Conservation (phyloP, 2,797 vertebrate species). For the Gallirallus australis region DNA sequence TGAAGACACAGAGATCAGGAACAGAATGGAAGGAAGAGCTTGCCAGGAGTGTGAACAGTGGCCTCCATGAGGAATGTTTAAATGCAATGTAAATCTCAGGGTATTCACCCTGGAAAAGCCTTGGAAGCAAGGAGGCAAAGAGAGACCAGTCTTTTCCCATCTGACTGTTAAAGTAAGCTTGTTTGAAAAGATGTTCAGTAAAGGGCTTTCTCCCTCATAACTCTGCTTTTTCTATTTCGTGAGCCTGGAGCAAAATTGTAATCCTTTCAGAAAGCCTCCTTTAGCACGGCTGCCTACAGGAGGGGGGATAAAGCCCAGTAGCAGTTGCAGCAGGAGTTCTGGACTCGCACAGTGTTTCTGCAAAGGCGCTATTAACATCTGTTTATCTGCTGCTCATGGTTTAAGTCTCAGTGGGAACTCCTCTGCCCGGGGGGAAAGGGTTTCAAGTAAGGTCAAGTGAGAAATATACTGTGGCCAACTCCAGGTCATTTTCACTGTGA, state of each 20-base stretch:
- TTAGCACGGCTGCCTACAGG: background rate
- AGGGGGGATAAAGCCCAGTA: conserved; percentile 37
- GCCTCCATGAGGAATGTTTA: background rate
- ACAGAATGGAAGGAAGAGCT: background rate
- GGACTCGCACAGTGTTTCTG: background rate
- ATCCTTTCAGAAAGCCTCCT: background rate
- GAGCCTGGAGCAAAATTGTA: background rate
- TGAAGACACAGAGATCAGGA: background rate
- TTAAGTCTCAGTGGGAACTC: conserved; percentile 33
- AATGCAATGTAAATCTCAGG: background rate
- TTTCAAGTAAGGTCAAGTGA: conserved; percentile 48
- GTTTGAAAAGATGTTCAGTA: background rate
- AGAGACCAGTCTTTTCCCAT: background rate
- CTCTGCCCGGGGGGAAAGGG: background rate
- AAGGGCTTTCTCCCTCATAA: background rate
- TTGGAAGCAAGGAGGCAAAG: background rate
- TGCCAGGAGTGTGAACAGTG: background rate
- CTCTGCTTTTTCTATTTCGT: background rate
- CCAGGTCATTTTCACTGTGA: background rate
- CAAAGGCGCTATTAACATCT: conserved; percentile 39
- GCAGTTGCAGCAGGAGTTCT: conserved; percentile 39
- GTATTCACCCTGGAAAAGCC: background rate
- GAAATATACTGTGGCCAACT: background rate
- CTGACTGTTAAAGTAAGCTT: background rate
- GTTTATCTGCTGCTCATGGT: background rate